phyloP scores from a whole-genome alignment of 2,888 invertebrate genomes.

The Sceliomorpha sp. region DNA sequence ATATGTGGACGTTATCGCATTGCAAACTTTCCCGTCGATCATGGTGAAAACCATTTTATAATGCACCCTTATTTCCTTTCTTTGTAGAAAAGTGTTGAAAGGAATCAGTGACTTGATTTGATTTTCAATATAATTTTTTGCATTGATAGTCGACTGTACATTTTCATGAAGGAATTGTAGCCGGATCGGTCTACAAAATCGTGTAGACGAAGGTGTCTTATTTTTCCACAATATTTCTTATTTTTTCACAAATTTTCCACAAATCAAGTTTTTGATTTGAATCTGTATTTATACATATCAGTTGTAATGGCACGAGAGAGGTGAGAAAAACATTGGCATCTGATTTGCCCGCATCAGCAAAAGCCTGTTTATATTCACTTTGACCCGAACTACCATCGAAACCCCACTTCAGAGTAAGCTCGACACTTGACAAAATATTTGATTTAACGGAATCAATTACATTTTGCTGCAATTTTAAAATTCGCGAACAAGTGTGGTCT shows the following conservation, averaged over 20 bases:
- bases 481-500: neutral
- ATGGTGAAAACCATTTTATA: no score
- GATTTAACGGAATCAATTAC: neutral
- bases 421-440: neutral
- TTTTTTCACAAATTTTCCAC: no score
- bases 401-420: constrained; percentile 10
- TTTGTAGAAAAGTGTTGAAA: neutral
- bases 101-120: no score
- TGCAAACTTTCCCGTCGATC: constrained; percentile 48
- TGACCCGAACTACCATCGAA: no score
- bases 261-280: constrained; percentile 11
- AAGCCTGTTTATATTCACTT: constrained; percentile 1
- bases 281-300: constrained; percentile 3
- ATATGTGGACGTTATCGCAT: constrained; percentile 7
- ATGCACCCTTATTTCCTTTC: no score
- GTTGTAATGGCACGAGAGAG: no score
- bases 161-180: constrained; percentile 36
- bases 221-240: constrained; percentile 31
- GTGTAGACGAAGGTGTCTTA: constrained; percentile 30
- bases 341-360: neutral
- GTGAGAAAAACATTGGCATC: constrained; percentile 6
- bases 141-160: constrained; percentile 18
- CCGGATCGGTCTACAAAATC: constrained; percentile 38
- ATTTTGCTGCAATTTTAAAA: neutral
- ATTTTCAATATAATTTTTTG: constrained; percentile 23